Percentiles rank a stretch among this genome's conserved stretches.
Evolutionary conservation across 2,113 vertebrate species (phyloP).

Genomic region (Sialia sialis): DNA sequence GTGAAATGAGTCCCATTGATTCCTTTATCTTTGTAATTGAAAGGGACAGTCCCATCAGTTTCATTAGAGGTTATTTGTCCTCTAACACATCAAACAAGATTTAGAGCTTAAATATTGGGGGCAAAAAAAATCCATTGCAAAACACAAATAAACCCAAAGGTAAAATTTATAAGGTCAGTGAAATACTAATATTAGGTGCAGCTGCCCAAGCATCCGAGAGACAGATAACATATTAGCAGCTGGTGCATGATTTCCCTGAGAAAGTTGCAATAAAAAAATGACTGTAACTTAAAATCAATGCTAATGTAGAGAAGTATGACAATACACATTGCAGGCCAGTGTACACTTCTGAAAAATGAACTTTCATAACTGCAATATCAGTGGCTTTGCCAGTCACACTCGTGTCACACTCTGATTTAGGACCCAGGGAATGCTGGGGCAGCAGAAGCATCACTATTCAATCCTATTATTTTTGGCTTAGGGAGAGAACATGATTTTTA

Average conservation of each 20-base stretch:
- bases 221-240: neutral
- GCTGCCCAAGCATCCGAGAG: neutral
- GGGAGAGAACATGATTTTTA: neutral
- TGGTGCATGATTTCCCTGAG: neutral
- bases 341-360: slow-evolving; percentile 1
- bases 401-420: neutral
- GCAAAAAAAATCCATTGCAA: neutral
- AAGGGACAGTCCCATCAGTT: slow-evolving; percentile 47
- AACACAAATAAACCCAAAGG: neutral
- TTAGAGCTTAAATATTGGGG: slow-evolving; percentile 14
- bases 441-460: neutral
- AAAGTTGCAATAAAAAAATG: slow-evolving; percentile 2
- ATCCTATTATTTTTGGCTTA: neutral
- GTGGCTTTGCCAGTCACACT: neutral
- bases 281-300: slow-evolving; percentile 31
- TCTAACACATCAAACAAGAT: slow-evolving; percentile 22
- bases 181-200: neutral
- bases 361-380: neutral
- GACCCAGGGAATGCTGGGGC: neutral
- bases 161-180: slow-evolving; percentile 22
- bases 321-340: neutral
- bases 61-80: slow-evolving; percentile 32
- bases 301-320: neutral
- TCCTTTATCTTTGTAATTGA: slow-evolving; percentile 58
- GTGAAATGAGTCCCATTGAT: slow-evolving; percentile 58